Base-by-base conservation (phyloP, 2,888 invertebrate species). In the Drosophila falleni region DNA sequence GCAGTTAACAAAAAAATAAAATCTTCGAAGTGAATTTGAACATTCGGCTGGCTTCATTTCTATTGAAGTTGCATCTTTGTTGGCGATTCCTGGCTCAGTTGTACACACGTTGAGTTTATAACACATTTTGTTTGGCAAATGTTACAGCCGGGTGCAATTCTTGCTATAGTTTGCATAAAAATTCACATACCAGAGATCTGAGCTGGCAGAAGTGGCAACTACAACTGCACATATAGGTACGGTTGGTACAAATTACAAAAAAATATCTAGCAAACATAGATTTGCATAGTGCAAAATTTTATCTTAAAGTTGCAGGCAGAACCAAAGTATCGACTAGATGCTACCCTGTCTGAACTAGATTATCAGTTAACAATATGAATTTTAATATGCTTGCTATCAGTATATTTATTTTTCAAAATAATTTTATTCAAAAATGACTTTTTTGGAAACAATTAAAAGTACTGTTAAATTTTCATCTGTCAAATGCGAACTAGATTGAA, bases 91-190 rank as follows among this genome's bases (percentile, higher is more conserved):
- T 53, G 42, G 16, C 44, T 23, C 42, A 54, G 11, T 46, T 47
- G 63, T 58, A 59, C 19, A 37, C 23, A 44, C 9, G 23, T 35
- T 47, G 49, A 37, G 68, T 54, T 61, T 79, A 65, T 72, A 58
- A 64, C 56, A 69, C 67, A 82, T 82, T 86, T 68, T 62, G 39
- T 35, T 80, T 62, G 19, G 54, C 47, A 70, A 83, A 87, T 83
- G 77, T 69, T 67, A 64, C 83, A 49, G 50, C 51, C 62, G 81
- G 83, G 89, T 71, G 50, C 87, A 65, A 80, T 82, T 80, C 68
- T 68, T 58, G 66, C 54, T 47, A 60, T 55, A 67, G 77, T 82
- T 80, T 82, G 89, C 87, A 82, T 82, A 80, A 60, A 82, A 88
- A 80, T 86, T 37, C 62, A 47, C 55, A 74, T 51, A 54, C 54